A percentile compares a stretch with the other conserved stretches of the same genome.
Conservation (phyloP, 2,888 invertebrate genomes). For the Cantharis rustica region DNA sequence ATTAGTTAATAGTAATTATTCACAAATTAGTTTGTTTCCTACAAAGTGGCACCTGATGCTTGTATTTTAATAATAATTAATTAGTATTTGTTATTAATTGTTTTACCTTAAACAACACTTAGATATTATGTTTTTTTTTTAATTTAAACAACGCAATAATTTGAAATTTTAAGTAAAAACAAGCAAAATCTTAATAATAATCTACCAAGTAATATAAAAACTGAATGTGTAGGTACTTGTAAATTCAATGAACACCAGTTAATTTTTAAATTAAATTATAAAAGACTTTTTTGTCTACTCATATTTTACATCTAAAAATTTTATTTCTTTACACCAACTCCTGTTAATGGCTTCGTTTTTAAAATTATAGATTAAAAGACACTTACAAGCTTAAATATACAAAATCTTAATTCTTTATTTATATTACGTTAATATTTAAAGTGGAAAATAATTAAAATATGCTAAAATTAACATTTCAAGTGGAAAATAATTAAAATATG, state of each 20-base stretch:
- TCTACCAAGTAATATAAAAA: too few species aligned
- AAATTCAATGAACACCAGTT: too few species aligned
- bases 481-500: too few species aligned
- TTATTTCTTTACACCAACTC: background rate
- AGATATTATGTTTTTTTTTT: too few species aligned
- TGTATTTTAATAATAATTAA: background rate
- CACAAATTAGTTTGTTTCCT: background rate
- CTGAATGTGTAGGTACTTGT: too few species aligned
- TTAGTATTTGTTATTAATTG: background rate
- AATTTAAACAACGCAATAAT: too few species aligned
- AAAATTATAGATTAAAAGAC: background rate
- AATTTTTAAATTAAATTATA: background rate
- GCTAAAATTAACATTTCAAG: background rate
- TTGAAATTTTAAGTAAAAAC: too few species aligned
- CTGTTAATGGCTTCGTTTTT: background rate
- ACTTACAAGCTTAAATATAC: background rate
- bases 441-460: background rate
- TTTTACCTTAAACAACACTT: background rate
- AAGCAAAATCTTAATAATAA: too few species aligned
- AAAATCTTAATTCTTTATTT: background rate
- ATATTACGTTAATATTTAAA: background rate
- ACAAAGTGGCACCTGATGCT: background rate
- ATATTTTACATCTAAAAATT: background rate
- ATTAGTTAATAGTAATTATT: background rate
- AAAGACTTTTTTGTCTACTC: background rate